phyloP scores from a whole-genome alignment of 2,113 vertebrate genomes.

The Dinomys branickii region DNA sequence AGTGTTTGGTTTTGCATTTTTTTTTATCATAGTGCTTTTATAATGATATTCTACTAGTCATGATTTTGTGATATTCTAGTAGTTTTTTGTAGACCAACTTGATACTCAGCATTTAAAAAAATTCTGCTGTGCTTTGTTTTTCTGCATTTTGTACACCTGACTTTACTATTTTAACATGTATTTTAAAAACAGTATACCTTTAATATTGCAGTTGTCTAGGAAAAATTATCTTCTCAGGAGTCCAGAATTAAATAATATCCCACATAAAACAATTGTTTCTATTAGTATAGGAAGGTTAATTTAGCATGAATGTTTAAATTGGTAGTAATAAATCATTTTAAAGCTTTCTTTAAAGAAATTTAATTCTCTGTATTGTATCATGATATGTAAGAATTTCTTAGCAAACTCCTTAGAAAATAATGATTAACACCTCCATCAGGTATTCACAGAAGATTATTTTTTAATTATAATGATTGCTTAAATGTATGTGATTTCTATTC shows the following conservation, averaged over 20 bases:
- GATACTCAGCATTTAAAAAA: not conserved
- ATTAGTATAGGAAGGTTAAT: not conserved
- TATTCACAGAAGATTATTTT: slow-evolving; percentile 26
- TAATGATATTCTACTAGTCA: slow-evolving; percentile 17
- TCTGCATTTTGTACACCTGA: not conserved
- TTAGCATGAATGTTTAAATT: slow-evolving; percentile 39
- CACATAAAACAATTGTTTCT: not conserved
- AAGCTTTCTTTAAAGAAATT: slow-evolving; percentile 43
- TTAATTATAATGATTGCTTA: slow-evolving; percentile 46
- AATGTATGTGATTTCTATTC: not conserved
- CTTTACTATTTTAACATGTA: not conserved
- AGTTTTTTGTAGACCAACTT: slow-evolving; percentile 1
- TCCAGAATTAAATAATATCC: not conserved
- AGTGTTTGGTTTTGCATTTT: not conserved
- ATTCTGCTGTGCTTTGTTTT: not conserved
- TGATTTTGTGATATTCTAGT: slow-evolving; percentile 10
- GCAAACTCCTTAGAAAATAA: slow-evolving; percentile 34
- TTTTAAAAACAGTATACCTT: slow-evolving; percentile 6
- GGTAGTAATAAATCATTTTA: slow-evolving; percentile 21
- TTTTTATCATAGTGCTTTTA: not conserved
- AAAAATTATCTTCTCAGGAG: not conserved
- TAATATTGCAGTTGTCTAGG: not conserved
- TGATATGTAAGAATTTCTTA: slow-evolving; percentile 34
- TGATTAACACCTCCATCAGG: not conserved
- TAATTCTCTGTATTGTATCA: not conserved